phyloP scores from a whole-genome alignment of 1,140 invertebrate genomes.

The Aphis gossypii region DNA sequence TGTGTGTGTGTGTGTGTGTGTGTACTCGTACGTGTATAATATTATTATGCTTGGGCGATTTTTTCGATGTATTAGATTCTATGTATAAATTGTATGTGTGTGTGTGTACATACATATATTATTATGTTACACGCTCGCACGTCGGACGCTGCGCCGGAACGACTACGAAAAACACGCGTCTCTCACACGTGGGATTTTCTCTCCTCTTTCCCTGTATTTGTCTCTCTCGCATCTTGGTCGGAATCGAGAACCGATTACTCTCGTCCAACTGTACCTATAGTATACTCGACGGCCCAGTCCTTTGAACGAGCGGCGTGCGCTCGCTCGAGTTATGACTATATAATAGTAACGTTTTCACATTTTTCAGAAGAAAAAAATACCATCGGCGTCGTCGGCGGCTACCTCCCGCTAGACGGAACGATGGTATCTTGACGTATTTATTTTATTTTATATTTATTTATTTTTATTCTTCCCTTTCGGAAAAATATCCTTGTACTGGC shows the following conservation, averaged over 20 bases:
- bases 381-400: not conserved
- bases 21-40: constrained; percentile 9
- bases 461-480: constrained; percentile 16
- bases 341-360: constrained; percentile 33
- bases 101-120: not conserved
- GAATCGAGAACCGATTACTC: not conserved
- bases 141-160: not conserved
- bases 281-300: not conserved
- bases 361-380: constrained; percentile 25
- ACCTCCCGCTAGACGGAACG: not conserved
- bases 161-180: not conserved
- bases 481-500: not conserved
- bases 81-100: not conserved
- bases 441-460: constrained; percentile 31
- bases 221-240: not conserved
- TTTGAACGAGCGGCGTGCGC: not conserved
- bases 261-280: not conserved
- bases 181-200: not conserved
- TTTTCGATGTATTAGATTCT: not conserved
- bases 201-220: not conserved
- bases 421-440: constrained; percentile 38
- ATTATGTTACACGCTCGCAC: constrained; percentile 7
- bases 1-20: not conserved
- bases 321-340: not conserved
- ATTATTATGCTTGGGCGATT: constrained; percentile 8